Evolutionary conservation across 2,888 invertebrate species (phyloP).

Genomic region (Anodontia alba): DNA sequence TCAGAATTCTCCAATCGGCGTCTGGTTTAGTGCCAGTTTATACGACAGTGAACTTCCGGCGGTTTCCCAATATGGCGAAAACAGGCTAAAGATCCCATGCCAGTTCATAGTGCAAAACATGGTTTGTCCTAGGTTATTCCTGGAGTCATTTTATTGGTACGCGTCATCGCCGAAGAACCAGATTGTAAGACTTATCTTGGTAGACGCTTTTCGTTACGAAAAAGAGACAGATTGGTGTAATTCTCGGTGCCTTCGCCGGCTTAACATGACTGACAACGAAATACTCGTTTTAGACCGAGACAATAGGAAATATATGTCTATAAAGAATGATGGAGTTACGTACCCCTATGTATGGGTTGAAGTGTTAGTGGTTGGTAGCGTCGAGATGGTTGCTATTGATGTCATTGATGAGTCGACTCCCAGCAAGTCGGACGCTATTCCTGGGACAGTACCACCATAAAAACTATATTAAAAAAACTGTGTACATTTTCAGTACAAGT

Average conservation of each 20-base stretch:
- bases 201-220: conserved; percentile 42
- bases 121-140: conserved; percentile 43
- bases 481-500: no score
- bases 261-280: conserved; percentile 53
- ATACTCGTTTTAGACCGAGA: conserved; percentile 45
- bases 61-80: conserved; percentile 50
- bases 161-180: conserved; percentile 48
- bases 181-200: conserved; percentile 47
- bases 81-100: conserved; percentile 52
- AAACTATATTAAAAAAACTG: not conserved
- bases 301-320: conserved; percentile 24
- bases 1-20: conserved; percentile 49
- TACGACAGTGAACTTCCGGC: conserved; percentile 47
- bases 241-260: conserved; percentile 33
- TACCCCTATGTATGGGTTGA: conserved; percentile 54
- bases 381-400: conserved; percentile 53
- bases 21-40: conserved; percentile 53
- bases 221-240: conserved; percentile 53
- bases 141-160: conserved; percentile 57
- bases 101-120: conserved; percentile 47
- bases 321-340: conserved; percentile 43
- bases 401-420: conserved; percentile 42
- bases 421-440: conserved; percentile 40
- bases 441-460: conserved; percentile 46
- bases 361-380: conserved; percentile 46